Base-by-base conservation (phyloP, 2,888 invertebrate species). In the Suillia variegata region DNA sequence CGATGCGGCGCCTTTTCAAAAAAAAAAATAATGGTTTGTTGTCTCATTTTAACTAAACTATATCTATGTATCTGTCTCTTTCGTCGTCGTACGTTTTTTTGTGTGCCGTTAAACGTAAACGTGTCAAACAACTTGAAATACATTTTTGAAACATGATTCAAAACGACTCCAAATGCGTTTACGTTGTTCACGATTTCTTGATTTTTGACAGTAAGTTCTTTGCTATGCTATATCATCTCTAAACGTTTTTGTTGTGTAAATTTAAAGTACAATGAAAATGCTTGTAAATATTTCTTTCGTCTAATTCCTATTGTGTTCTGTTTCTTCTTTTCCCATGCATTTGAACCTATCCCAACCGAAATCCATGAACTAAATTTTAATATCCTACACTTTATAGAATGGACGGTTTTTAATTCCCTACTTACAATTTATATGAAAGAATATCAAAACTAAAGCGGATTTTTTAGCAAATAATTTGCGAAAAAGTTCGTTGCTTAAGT, bases 211-310 rank as follows among this genome's bases (percentile, higher is more conserved):
- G 68, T 68, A 68, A 68, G 68, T 68, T 64, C 62, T 61, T 58
- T 47, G 55, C 61, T 61, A 56, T 48, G 13, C 52, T 62, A 54
- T 50, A 63, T 56, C 51, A 47, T 54, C 45, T 53, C 53, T 45
- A 24, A 26, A 15, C 58, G 50, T 34, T 62, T 61, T 69, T 38
- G 38, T 13, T 74, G n/a, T n/a, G 70, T 74, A 67, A 67, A 68
- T 75, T 75, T 71, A 70, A 75, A 76, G 75, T 76, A 70, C 70
- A 70, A 71, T 73, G 76, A 76, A 77, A 77, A 77, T 77, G 77
- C 77, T 75, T 77, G 77, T 77, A 77, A 77, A 77, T 75, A 75
- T 70, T 71, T 74, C 66, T 69, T 74, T 66, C 74, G 67, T 26
- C 26, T 26, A 26, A 26, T 26, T 6, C 26, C 24, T 24, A 52